These are phyloP conservation scores for Dilophus febrilis DNA, from an alignment of 2,888 invertebrate species.

Conservation along the genomic window DNA sequence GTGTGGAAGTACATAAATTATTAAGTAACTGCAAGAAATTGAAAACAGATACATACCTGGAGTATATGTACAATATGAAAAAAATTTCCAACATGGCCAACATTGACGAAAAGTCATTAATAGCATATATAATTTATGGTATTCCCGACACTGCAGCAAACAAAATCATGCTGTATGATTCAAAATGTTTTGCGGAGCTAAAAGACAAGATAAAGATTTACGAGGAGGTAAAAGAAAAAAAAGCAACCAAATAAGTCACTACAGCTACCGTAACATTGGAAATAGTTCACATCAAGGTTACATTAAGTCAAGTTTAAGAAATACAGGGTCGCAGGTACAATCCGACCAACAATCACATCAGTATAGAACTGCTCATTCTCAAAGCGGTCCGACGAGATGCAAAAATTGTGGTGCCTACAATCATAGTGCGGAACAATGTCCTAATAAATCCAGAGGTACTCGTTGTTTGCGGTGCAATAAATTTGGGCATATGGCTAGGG, in stretches of 20 bases:
- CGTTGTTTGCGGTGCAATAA: constrained; percentile 7
- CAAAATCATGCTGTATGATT: constrained; percentile 5
- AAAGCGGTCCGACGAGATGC: too few species aligned
- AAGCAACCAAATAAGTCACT: too few species aligned
- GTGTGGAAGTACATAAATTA: too few species aligned
- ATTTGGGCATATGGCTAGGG: constrained; percentile 6
- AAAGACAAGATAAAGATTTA: not conserved
- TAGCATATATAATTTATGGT: constrained; percentile 7
- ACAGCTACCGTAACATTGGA: too few species aligned
- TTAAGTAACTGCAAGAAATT: too few species aligned
- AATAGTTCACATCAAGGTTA: too few species aligned
- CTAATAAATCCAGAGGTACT: constrained; percentile 5
- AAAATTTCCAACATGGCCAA: constrained; percentile 7
- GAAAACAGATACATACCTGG: too few species aligned
- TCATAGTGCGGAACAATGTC: constrained; percentile 3
- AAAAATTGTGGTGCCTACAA: constrained; percentile 6
- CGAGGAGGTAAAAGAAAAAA: not conserved
- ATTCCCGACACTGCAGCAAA: constrained; percentile 6
- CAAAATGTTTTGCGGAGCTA: not conserved
- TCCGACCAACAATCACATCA: too few species aligned
- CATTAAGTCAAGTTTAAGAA: too few species aligned
- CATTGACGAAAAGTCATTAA: constrained; percentile 8
- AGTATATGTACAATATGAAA: too few species aligned
- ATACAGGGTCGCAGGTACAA: too few species aligned
- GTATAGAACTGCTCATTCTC: too few species aligned